phyloP scores from a whole-genome alignment of 1,140 invertebrate species.

The Drosophila parvula region DNA sequence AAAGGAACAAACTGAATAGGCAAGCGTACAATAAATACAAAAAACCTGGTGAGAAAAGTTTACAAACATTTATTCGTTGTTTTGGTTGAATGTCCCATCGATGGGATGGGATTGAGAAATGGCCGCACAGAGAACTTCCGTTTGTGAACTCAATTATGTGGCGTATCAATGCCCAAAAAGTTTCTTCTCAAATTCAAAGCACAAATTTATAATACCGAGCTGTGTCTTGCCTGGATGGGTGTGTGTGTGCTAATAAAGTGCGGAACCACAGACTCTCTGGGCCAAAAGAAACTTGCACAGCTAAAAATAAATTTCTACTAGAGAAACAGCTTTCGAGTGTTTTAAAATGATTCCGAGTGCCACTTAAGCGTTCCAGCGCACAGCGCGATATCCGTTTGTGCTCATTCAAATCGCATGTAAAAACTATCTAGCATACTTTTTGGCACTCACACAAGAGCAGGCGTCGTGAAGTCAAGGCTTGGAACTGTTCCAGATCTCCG shows the following conservation, averaged over 20 bases:
- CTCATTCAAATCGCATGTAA: conserved; percentile 81
- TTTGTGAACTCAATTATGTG: conserved; percentile 42
- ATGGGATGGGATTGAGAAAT: conserved; percentile 17
- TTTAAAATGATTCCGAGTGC: conserved; percentile 78
- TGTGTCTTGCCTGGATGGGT: no score
- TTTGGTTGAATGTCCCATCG: conserved; percentile 58
- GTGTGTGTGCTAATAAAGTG: conserved; percentile 13
- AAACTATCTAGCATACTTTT: conserved; percentile 69
- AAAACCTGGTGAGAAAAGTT: conserved; percentile 70
- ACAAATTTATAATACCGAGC: background rate
- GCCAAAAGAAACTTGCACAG: conserved; percentile 53
- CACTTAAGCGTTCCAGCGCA: conserved; percentile 59
- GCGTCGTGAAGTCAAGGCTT: conserved; percentile 50
- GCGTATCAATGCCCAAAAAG: conserved; percentile 28
- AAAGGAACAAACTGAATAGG: conserved; percentile 17
- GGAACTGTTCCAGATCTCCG: conserved; percentile 64
- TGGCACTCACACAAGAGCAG: conserved; percentile 55
- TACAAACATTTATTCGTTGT: conserved; percentile 51
- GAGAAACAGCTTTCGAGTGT: conserved; percentile 64
- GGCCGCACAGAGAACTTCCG: conserved; percentile 20
- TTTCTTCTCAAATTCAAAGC: conserved; percentile 6
- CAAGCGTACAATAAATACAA: conserved; percentile 32
- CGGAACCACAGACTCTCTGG: background rate
- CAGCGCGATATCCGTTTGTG: conserved; percentile 71
- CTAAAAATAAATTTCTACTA: conserved; percentile 55